Evolutionary conservation across 2,113 vertebrate species (phyloP), one percentile per base, ranked within the genome.

Genomic region (Camelus bactrianus): DNA sequence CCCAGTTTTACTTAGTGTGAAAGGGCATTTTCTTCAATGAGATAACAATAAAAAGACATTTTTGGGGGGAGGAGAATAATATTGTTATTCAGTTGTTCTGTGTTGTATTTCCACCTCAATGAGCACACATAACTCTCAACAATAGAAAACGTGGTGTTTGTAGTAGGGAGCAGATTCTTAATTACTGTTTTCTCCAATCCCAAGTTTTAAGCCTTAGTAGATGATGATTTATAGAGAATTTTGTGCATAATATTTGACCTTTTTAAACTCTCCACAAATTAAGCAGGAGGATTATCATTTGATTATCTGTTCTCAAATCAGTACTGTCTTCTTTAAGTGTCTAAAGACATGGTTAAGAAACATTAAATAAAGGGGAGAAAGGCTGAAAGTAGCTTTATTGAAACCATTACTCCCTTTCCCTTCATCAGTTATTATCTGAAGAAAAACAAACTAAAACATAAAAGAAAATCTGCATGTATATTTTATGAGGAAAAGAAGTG

Each of bases 181-280:
- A 97, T 97, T 88, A 90, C 28, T 88, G 20, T 97, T 97, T 98
- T 93, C 7, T 20, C 26, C 11, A 96, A 92, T 93, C 65, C 95
- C 89, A 92, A 96, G 93, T 62, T 81, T 81, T 88, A 93, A 93
- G 69, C 91, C 32, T 92, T 93, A 73, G 50, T 70, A 82, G 72
- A 60, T 94, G 73, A 89, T 19, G 17, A 95, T 60, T 28, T 50
- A 22, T 50, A 50, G 76, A 91, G 92, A 96, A 24, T 90, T 90
- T 72, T 92, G 8, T 92, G 52, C 56, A 80, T 38, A 65, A 84
- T 85, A 90, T 93, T 79, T 90, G 87, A 90, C 73, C 46, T 75
- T 96, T 72, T 42, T 60, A 67, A 94, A 70, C 79, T 96, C 80
- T 24, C 26, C 19, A 62, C 73, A 85, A 91, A 95, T 94, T 75